phyloP scores from a whole-genome alignment of 2,888 invertebrate genomes.

The Drosophila niveifrons region DNA sequence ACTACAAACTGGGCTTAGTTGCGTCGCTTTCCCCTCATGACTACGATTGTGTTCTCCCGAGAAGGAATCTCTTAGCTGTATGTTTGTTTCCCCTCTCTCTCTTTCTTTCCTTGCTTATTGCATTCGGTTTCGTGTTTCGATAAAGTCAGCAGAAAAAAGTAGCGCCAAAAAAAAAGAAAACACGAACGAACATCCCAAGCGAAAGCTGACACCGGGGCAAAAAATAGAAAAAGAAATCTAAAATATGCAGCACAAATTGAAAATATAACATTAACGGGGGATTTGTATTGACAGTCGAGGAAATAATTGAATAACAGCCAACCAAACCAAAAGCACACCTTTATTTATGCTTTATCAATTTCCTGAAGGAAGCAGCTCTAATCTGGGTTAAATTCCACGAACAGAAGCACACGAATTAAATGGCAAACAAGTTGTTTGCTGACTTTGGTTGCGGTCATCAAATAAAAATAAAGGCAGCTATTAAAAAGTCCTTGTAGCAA shows the following conservation, averaged over 20 bases:
- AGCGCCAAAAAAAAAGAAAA: constrained; percentile 4
- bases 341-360: background rate
- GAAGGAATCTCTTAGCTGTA: background rate
- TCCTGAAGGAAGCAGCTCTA: background rate
- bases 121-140: constrained; percentile 6
- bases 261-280: constrained; percentile 74
- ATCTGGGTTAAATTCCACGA: background rate
- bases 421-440: background rate
- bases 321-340: background rate
- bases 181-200: background rate
- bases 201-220: constrained; percentile 9
- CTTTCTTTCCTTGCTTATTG: constrained; percentile 1
- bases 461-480: constrained; percentile 22
- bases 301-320: constrained; percentile 28
- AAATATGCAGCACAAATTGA: constrained; percentile 66
- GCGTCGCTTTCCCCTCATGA: too few relatives aligned
- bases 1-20: constrained; percentile 21
- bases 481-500: constrained; percentile 52
- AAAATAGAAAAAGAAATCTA: background rate
- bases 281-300: constrained; percentile 67
- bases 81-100: background rate
- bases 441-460: constrained; percentile 18
- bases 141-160: constrained; percentile 15
- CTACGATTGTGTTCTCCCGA: constrained; percentile 1
- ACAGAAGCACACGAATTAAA: background rate